Evolutionary conservation across 2,113 vertebrate species (phyloP).

Genomic region (Odocoileus virginianus): DNA sequence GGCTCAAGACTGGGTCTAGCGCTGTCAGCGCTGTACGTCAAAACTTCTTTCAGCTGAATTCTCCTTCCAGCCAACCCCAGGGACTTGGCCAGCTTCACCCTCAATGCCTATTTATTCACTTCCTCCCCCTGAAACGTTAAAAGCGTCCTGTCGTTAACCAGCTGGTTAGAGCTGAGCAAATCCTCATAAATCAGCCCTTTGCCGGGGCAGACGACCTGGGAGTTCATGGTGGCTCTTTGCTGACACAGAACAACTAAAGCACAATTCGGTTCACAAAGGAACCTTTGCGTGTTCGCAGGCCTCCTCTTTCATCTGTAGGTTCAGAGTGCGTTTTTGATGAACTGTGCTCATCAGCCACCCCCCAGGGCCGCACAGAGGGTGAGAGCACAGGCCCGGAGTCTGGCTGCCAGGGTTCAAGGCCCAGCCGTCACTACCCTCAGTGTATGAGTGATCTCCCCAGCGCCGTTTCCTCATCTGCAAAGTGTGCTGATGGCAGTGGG

Average conservation of each 20-base stretch:
- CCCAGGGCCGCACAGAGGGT: slow-evolving; percentile 49
- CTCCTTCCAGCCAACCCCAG: neutral
- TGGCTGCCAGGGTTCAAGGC: slow-evolving; percentile 55
- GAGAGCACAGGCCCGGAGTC: neutral
- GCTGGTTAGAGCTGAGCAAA: slow-evolving; percentile 72
- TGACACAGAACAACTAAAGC: slow-evolving; percentile 48
- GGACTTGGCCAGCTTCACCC: neutral
- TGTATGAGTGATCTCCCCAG: neutral
- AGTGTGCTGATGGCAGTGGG: neutral
- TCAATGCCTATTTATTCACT: slow-evolving; percentile 24
- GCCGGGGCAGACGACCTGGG: slow-evolving; percentile 41
- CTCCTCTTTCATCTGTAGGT: slow-evolving; percentile 4
- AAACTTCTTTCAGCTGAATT: neutral
- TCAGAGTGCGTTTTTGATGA: slow-evolving; percentile 58
- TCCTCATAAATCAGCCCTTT: slow-evolving; percentile 67
- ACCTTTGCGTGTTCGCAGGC: slow-evolving; percentile 22
- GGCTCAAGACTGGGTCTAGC: neutral
- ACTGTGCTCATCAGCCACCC: slow-evolving; percentile 36
- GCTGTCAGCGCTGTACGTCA: neutral
- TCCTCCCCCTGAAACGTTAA: slow-evolving; percentile 56
- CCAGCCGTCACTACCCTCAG: neutral
- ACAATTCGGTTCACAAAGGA: slow-evolving; percentile 46
- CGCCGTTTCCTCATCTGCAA: neutral
- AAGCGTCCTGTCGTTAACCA: slow-evolving; percentile 69
- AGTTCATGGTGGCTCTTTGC: slow-evolving; percentile 64